Evolutionary conservation across 2,888 invertebrate species (phyloP).

Genomic region (Caenorhabditis becei): DNA sequence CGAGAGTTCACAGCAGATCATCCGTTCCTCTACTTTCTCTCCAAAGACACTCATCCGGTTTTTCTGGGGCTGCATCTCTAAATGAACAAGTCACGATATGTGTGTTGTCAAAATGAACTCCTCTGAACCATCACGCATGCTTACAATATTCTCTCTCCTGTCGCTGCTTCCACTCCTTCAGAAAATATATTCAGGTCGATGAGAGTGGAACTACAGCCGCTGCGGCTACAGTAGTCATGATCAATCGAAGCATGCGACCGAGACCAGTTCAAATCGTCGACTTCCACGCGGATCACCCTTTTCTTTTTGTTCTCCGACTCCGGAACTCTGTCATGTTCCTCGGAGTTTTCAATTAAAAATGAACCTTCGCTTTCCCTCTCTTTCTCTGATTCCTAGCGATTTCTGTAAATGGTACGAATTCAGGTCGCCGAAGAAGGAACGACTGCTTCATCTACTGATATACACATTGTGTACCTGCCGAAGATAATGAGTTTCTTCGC

Average conservation of each 20-base stretch:
- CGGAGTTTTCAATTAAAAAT: constrained; percentile 5
- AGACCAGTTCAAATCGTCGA: not conserved
- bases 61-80: constrained; percentile 34
- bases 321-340: constrained; percentile 35
- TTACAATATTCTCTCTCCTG: too few species aligned
- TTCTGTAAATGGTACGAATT: not conserved
- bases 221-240: constrained; percentile 51
- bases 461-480: not conserved
- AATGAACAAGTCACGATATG: not conserved
- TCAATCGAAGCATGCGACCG: not conserved
- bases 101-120: too few species aligned
- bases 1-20: constrained; percentile 65
- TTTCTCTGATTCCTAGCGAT: not conserved
- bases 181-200: constrained; percentile 56
- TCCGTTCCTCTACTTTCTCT: constrained; percentile 62
- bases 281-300: constrained; percentile 70
- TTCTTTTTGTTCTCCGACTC: constrained; percentile 57
- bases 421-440: constrained; percentile 71
- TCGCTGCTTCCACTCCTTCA: not conserved
- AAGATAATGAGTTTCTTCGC: constrained; percentile 47
- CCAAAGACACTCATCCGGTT: constrained; percentile 15
- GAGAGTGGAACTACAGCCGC: constrained; percentile 75
- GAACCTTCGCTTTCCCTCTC: not conserved
- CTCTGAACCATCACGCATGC: not conserved
- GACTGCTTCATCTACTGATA: constrained; percentile 45